Evolutionary conservation across 2,888 invertebrate genomes (phyloP).

Genomic region (Hedya salicella): DNA sequence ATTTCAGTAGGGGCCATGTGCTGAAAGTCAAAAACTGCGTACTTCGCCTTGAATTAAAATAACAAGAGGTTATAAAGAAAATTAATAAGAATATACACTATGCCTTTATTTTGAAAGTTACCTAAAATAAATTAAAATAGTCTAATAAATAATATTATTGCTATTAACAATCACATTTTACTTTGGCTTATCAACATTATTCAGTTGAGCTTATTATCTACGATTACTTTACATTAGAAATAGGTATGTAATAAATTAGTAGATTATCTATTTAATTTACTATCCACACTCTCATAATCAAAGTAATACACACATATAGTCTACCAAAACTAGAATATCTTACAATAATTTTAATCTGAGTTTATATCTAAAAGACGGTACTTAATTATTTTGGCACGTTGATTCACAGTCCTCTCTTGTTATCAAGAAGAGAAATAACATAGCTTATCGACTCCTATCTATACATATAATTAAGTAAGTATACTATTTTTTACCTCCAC

Average conservation of each 20-base stretch:
- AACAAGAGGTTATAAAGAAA: neutral
- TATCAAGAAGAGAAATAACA: slow-evolving; percentile 45
- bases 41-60: no score
- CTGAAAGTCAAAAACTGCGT: no score
- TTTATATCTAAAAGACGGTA: slow-evolving; percentile 46
- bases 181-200: slow-evolving; percentile 59
- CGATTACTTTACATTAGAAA: slow-evolving; percentile 38
- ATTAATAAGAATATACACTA: slow-evolving; percentile 16
- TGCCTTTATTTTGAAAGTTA: slow-evolving; percentile 42
- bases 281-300: slow-evolving; percentile 26
- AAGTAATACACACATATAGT: slow-evolving; percentile 32
- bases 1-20: no score
- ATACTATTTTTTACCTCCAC: slow-evolving; percentile 9
- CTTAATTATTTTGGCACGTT: slow-evolving; percentile 67
- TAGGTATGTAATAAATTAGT: slow-evolving; percentile 36
- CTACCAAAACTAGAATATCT: slow-evolving; percentile 39
- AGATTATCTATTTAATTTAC: slow-evolving; percentile 18
- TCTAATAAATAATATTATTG: slow-evolving; percentile 53
- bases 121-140: slow-evolving; percentile 27
- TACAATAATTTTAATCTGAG: slow-evolving; percentile 31
- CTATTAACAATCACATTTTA: slow-evolving; percentile 70
- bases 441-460: slow-evolving; percentile 27
- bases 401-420: slow-evolving; percentile 61
- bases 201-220: slow-evolving; percentile 37
- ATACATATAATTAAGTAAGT: no score